Evolutionary conservation across 2,888 invertebrate genomes (phyloP).

Genomic region (Junonia oenone): DNA sequence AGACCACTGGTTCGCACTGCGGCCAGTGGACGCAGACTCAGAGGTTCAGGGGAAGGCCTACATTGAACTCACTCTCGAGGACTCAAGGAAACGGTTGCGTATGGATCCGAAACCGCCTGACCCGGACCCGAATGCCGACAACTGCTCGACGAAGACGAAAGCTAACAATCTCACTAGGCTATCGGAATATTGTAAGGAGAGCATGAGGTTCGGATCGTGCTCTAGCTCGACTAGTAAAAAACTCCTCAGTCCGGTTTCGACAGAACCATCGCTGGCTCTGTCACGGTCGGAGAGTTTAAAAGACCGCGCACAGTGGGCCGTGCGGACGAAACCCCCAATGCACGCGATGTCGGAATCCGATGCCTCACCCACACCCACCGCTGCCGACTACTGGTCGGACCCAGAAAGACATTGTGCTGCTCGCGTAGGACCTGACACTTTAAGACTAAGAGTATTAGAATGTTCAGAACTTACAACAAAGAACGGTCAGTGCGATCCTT

Average conservation of each 20-base stretch:
- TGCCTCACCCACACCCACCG: slow-evolving; percentile 62
- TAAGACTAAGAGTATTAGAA: slow-evolving; percentile 86
- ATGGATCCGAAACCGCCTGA: slow-evolving; percentile 76
- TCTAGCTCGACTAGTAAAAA: slow-evolving; percentile 73
- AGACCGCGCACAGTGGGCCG: slow-evolving; percentile 64
- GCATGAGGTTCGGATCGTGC: slow-evolving; percentile 70
- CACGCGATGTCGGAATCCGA: slow-evolving; percentile 66
- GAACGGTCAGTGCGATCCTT: slow-evolving; percentile 95
- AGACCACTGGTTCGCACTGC: slow-evolving; percentile 94
- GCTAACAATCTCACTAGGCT: slow-evolving; percentile 66
- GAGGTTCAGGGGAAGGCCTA: slow-evolving; percentile 95
- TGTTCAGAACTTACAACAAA: slow-evolving; percentile 93
- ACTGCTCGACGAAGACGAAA: slow-evolving; percentile 50
- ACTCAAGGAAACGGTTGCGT: slow-evolving; percentile 72
- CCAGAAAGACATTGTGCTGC: slow-evolving; percentile 71
- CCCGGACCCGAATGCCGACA: slow-evolving; percentile 55
- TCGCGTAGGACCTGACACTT: slow-evolving; percentile 65
- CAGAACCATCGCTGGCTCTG: slow-evolving; percentile 62
- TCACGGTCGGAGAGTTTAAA: slow-evolving; percentile 73
- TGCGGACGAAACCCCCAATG: slow-evolving; percentile 63
- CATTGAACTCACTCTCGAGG: slow-evolving; percentile 86
- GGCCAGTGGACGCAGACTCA: slow-evolving; percentile 92
- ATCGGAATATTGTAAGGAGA: slow-evolving; percentile 72
- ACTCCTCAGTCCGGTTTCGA: slow-evolving; percentile 56
- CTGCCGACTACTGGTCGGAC: slow-evolving; percentile 75